Base-by-base conservation (phyloP, 2,797 vertebrate genomes). In the Melanogrammus aeglefinus region DNA sequence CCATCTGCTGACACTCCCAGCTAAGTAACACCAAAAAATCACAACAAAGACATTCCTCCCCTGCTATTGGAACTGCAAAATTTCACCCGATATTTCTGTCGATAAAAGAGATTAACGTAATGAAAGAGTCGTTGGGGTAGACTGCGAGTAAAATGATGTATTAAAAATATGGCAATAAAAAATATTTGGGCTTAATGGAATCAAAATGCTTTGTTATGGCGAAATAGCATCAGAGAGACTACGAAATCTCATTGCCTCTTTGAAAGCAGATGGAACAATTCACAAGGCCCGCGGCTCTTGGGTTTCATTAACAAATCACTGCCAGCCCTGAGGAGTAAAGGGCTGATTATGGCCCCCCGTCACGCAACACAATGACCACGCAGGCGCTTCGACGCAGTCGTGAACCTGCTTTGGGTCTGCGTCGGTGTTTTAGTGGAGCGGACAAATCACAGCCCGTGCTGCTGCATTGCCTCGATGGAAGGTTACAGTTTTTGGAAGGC, bases 1-100 rank as follows among this genome's bases (percentile, higher is more conserved):
- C 88, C 86, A 84, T 84, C 89, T 89, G 89, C 83, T 79, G 31
- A 77, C 84, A 85, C 82, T 71, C 78, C 81, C 85, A 44, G 57
- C 69, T 27, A 24, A 13, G 66, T 10, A 70, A 70, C 66, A 29
- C 66, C n/a, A 13, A 29, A 70, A 24, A n/a, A 31, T 31, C 27
- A 29, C n/a, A 29, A 29, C n/a, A 27, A 29, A 13, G 27, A 70
- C 7, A 9, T 70, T 71, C 29, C 69, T 44, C 69, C 29, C 29
- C 66, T 70, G 66, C 27, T 29, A 33, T 89, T 88, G 84, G 79
- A 86, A 87, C 79, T 74, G 78, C 80, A 38, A 83, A 86, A 81
- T 81, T 87, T 79, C 66, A 83, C 81, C 76, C 82, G 81, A 86
- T 83, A 82, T 83, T 87, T 74, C 82, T 27, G 63, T 69, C 63